Evolutionary conservation across 2,113 vertebrate genomes (phyloP), one percentile per base, ranked within the genome.

Genomic region (Synodontis membranacea): DNA sequence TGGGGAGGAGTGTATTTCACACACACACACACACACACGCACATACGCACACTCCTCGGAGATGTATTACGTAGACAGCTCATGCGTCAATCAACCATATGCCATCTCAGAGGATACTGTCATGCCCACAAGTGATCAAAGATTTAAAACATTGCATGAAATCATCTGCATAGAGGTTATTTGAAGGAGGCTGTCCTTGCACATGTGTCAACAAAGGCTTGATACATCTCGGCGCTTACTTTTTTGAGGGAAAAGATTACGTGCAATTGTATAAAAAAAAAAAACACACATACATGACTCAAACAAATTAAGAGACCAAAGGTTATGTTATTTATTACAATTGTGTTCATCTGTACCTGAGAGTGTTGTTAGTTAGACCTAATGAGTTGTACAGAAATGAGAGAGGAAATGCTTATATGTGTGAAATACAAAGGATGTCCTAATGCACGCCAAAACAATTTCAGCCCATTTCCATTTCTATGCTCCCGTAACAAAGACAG

Each of bases 11-110:
- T 48, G 5, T 83, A 75, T 75, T 76, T 46, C 72, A 80, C 81
- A 76, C 52, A 54, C 44, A 80, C 48, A 48, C 72, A 81, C 75
- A 56, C 54, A 28, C 31, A 39, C 52, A 64, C 58, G 34, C 42
- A 48, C 83, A 64, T 74, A 46, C 80, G n/a, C 31, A 58, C 68
- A 84, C 37, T 84, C 54, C 42, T 46, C 5, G 21, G 25, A 84
- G 64, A 34, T n/a, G 34, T 52, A 54, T 75, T 42, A 74, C 48
- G 56, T 39, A 84, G 14, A 76, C n/a, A 54, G 52, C 37, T 82
- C 80, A 66, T 50, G 46, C 46, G 74, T 76, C 74, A 83, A 68
- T 68, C 81, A 83, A 68, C 44, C 81, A 68, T 68, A 83, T 83
- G 62, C 62, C 62, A 68, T 46, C 44, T 83, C 62, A 52, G 62